phyloP scores from a whole-genome alignment of 2,113 vertebrate species.

The Zapornia atra region DNA sequence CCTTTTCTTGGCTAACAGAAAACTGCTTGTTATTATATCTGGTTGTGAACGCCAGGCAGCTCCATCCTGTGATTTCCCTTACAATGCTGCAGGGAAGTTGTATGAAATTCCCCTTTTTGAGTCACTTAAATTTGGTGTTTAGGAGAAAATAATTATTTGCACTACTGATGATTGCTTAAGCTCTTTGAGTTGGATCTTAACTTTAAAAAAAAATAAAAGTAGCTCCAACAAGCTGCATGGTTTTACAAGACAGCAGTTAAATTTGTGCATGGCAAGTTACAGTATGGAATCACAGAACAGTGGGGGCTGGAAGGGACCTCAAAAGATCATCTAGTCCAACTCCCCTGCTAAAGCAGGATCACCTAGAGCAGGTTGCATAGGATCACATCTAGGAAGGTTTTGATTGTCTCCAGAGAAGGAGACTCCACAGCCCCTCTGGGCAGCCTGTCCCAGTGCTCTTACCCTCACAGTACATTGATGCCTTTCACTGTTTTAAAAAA shows the following conservation, averaged over 20 bases:
- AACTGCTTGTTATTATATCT: background rate
- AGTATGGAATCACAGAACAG: too few species aligned
- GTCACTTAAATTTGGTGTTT: background rate
- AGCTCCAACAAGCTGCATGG: background rate
- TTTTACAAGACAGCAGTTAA: background rate
- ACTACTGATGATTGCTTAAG: background rate
- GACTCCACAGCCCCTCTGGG: too few species aligned
- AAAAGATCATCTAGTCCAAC: too few species aligned
- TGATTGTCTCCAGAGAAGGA: too few species aligned
- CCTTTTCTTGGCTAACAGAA: background rate
- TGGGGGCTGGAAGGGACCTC: too few species aligned
- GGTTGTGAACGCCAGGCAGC: background rate
- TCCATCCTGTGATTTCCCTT: background rate
- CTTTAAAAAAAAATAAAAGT: background rate
- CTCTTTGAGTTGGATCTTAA: background rate
- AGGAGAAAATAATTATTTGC: background rate
- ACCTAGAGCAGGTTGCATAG: too few species aligned
- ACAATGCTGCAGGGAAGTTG: background rate
- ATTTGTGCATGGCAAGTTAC: background rate
- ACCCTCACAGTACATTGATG: background rate
- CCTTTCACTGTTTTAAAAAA: background rate
- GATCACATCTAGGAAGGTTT: too few species aligned
- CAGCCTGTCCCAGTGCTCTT: too few species aligned
- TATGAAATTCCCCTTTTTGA: background rate
- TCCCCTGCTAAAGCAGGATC: too few species aligned